Conservation (phyloP, 2,113 vertebrate species). For the Sardina pilchardus region DNA sequence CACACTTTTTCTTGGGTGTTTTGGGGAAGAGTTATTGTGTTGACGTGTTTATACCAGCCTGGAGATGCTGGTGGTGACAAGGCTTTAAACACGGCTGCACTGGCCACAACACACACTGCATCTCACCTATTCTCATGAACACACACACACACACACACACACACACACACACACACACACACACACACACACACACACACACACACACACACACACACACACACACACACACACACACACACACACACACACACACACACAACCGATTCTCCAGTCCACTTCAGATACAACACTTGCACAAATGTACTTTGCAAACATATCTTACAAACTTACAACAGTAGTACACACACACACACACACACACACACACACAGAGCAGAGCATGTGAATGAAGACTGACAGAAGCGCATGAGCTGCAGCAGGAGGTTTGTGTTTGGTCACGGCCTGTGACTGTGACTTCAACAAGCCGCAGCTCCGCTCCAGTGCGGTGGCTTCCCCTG, state of each 20-base stretch:
- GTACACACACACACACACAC: background rate
- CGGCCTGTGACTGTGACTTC: constrained; percentile 11
- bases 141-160: constrained; percentile 22
- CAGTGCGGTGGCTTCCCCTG: background rate
- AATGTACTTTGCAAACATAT: background rate
- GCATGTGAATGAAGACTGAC: background rate
- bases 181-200: background rate
- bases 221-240: background rate
- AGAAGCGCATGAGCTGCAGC: background rate
- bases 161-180: background rate
- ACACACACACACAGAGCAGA: background rate
- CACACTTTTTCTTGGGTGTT: constrained; percentile 44
- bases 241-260: background rate
- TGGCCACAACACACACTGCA: background rate
- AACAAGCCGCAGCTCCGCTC: background rate
- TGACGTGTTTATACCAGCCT: constrained; percentile 27
- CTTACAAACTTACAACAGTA: background rate
- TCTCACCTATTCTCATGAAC: background rate
- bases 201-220: background rate
- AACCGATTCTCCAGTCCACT: background rate
- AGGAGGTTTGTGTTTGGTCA: constrained; percentile 7
- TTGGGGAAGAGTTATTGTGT: constrained; percentile 55
- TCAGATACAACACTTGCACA: background rate
- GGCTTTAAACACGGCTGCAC: constrained; percentile 25
- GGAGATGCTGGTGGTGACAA: constrained; percentile 43